Evolutionary conservation across 2,113 vertebrate species (phyloP), one percentile per base, ranked within the genome.

Genomic region (Amazona vittata): DNA sequence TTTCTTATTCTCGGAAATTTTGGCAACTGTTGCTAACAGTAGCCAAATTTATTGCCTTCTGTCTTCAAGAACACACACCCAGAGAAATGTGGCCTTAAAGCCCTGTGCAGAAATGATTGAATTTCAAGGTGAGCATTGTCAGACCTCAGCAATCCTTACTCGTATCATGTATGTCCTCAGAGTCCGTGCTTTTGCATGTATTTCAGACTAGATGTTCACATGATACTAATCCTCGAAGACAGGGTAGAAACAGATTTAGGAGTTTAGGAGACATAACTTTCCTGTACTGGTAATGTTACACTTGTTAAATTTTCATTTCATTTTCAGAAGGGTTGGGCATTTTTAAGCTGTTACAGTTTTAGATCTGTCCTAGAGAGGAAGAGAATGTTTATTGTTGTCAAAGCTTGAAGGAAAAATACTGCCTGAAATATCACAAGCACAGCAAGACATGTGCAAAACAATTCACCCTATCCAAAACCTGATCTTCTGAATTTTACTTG

Each of bases 211-310:
- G 35, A 29, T 52, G 2, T 50, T 81, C n/a, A 11, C 18, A 11
- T 29, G 25, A 46, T 71, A 25, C 22, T 83, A 49, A 80, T 88
- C 20, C 44, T 79, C 24, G 13, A 67, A 71, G 46, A 33, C 11
- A 21, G 44, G 9, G 11, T 86, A 88, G 71, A 90, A 82, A 53
- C 11, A 33, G 39, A 44, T 70, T 81, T 14, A 14, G 29, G 49
- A 33, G 11, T 57, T 62, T 26, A 35, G 18, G 52, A 67, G 70
- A n/a, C 1, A 4, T 53, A 49, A 60, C 11, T 21, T 79, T 71
- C 15, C 10, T 62, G 0, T 47, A 64, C 22, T 60, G 33, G 28
- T 62, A 44, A 37, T 0, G 0, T 74, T 59, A 70, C 12, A 39
- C 4, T 59, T 64, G 25, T 37, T 33, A 41, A 1, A 2, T 6